Percentiles rank a stretch among this genome's conserved stretches.
phyloP scores from a whole-genome alignment of 2,113 vertebrate genomes.

The Recurvirostra avosetta region DNA sequence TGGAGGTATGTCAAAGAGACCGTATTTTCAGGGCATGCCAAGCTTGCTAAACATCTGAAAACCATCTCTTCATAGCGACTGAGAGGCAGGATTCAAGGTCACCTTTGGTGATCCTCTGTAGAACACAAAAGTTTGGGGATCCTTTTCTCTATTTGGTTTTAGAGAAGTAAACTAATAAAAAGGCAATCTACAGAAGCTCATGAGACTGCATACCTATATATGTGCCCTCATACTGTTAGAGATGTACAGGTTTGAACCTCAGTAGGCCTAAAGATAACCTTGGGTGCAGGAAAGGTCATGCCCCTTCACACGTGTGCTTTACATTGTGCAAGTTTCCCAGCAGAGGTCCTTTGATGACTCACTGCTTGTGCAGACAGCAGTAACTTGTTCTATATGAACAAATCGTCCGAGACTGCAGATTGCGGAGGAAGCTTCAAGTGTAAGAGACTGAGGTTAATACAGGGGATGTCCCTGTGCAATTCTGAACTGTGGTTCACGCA shows the following conservation, averaged over 20 bases:
- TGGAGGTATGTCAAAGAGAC: neutral
- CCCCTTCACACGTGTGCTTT: neutral
- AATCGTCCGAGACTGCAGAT: neutral
- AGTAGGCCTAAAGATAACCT: neutral
- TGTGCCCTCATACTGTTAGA: neutral
- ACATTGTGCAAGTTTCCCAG: neutral
- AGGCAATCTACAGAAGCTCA: neutral
- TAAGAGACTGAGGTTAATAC: neutral
- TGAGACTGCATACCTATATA: fast-evolving
- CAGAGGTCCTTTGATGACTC: neutral
- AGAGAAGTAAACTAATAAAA: neutral
- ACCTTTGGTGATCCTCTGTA: neutral
- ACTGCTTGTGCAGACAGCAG: neutral
- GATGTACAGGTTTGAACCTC: neutral
- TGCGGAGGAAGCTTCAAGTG: neutral
- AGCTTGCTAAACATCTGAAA: neutral
- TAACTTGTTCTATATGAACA: neutral
- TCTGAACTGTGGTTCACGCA: neutral
- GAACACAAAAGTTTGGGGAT: neutral
- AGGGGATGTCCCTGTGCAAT: neutral
- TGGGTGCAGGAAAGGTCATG: neutral
- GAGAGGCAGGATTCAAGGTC: neutral
- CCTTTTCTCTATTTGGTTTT: neutral
- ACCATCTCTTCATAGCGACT: neutral
- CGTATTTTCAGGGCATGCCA: neutral